Evolutionary conservation across 2,797 vertebrate species (phyloP), one percentile per base, ranked within the genome.

Genomic region (Atherinosoma microstoma): DNA sequence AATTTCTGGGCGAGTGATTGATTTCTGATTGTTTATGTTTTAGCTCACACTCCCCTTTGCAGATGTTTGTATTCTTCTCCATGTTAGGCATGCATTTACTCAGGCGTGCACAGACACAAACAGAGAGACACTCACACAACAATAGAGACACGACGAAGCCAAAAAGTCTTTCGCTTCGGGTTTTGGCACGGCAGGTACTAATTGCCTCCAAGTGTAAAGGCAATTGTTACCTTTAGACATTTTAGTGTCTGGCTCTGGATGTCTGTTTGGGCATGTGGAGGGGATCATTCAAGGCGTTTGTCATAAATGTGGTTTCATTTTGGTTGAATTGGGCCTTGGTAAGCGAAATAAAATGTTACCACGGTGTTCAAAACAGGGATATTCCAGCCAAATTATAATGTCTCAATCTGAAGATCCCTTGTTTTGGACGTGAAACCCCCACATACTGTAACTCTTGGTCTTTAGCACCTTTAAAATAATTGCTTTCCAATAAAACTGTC

Each of bases 1-100:
- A 59, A 67, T 79, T 85, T 58, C 70, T 32, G 42, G 59, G 49
- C 40, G 20, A 83, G 71, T 76, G 86, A 91, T 85, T 82, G 82
- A 85, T 86, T 87, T 79, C 73, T 88, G 86, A 93, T 93, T 90
- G 87, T 91, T 93, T 90, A 86, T 84, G 74, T 91, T 87, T 79
- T 64, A 58, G 72, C 75, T 76, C 36, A 22, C 71, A 67, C 79
- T 81, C 82, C 69, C 73, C 5, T 54, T 56, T 51, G 71, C 89
- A 92, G 84, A 92, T 89, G 90, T 92, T 90, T 89, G 86, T 75
- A 11, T 73, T 82, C 71, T 11, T 0, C 76, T 78, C 59, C 69
- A 29, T 1, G 40, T 79, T 85, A 66, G 22, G 49, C n/a, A 27
- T 60, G 72, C 65, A 49, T 76, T 70, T 60, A 62, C 57, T 0